A percentile compares a stretch with the other conserved stretches of the same genome.
Conservation (phyloP, 2,113 vertebrate genomes). For the Oceanodroma tethys region DNA sequence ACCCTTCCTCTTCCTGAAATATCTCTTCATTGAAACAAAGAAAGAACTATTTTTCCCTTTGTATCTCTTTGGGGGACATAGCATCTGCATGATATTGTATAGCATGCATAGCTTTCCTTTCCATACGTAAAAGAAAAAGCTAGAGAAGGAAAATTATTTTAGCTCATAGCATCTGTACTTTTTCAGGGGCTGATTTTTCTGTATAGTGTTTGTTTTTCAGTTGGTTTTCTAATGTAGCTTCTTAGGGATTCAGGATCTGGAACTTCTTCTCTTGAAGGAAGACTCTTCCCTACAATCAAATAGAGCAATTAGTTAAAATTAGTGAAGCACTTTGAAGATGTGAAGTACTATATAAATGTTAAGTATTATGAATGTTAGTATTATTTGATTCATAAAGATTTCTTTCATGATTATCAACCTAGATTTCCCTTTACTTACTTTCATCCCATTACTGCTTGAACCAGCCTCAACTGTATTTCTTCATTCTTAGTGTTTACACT, state of each 20-base stretch:
- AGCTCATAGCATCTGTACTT: background rate
- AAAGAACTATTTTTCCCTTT: background rate
- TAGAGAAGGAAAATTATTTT: background rate
- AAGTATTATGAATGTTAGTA: constrained; percentile 37
- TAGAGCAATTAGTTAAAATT: constrained; percentile 61
- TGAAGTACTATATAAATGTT: constrained; percentile 54
- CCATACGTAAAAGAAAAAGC: background rate
- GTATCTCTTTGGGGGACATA: background rate
- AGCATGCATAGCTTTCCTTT: background rate
- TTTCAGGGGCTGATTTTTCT: constrained; percentile 26
- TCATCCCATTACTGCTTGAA: background rate
- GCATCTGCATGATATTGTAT: background rate
- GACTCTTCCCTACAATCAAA: constrained; percentile 1
- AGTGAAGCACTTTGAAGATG: constrained; percentile 39
- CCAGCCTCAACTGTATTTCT: background rate
- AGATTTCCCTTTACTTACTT: constrained; percentile 19
- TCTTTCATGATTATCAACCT: constrained; percentile 41
- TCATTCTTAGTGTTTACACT: background rate
- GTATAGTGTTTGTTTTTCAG: constrained; percentile 24
- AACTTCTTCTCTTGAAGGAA: constrained; percentile 16
- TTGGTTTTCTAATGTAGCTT: constrained; percentile 21
- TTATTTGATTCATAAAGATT: constrained; percentile 30
- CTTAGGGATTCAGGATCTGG: constrained; percentile 29
- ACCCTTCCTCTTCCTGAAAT: background rate
- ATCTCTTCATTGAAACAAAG: background rate